A percentile compares a stretch with the other conserved stretches of the same genome.
phyloP scores from a whole-genome alignment of 2,888 invertebrate genomes.

The Mythimna albipuncta region DNA sequence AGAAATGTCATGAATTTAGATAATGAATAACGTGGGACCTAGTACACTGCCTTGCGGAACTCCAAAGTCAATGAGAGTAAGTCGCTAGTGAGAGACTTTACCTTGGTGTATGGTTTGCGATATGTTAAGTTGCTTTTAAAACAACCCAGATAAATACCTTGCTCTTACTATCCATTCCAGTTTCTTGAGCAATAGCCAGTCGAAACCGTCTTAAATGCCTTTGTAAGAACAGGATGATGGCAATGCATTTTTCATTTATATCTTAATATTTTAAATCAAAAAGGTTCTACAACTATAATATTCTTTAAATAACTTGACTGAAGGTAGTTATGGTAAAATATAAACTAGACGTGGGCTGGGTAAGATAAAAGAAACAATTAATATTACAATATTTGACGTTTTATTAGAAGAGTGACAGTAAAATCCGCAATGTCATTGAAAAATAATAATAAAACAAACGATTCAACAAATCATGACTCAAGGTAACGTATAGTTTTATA shows the following conservation, averaged over 20 bases:
- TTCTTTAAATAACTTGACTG: neutral
- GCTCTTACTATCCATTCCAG: neutral
- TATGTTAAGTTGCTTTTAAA: neutral
- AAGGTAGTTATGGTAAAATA: neutral
- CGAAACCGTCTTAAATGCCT: neutral
- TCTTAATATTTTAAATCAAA: no score
- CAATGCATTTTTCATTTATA: neutral
- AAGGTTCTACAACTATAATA: no score
- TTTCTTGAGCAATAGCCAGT: neutral
- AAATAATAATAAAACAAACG: conserved; percentile 89
- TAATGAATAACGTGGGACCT: neutral
- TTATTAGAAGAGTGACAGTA: conserved; percentile 90
- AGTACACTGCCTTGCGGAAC: neutral
- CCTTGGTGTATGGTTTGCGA: neutral
- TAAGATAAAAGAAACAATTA: conserved; percentile 79
- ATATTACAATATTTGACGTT: conserved; percentile 88
- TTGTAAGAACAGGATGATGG: neutral
- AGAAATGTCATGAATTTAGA: neutral
- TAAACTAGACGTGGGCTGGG: neutral
- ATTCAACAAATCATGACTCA: conserved; percentile 90
- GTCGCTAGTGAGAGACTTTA: neutral
- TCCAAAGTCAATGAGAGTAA: neutral
- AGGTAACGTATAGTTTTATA: conserved; percentile 88
- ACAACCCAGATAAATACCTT: neutral
- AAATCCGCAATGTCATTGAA: conserved; percentile 88